Evolutionary conservation across 2,888 invertebrate species (phyloP).

Genomic region (Tineola bisselliella): DNA sequence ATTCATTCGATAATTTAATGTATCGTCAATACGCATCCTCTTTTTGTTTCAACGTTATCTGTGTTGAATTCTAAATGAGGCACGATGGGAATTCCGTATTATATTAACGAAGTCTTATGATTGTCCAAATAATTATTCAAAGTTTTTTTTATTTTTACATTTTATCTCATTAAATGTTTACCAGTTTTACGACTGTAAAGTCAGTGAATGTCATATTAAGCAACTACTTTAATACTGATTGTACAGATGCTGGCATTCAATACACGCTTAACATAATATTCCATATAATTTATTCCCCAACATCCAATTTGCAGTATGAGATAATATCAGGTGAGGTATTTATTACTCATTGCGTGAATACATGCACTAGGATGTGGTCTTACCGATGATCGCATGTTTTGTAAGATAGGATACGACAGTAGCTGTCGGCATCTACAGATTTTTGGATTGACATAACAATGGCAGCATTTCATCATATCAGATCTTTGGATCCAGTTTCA

Average conservation of each 20-base stretch:
- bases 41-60: slow-evolving; percentile 5
- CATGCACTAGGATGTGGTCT: background rate
- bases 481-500: slow-evolving; percentile 8
- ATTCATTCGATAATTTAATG: background rate
- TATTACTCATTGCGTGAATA: background rate
- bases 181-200: too few species aligned
- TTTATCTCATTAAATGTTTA: too few species aligned
- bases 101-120: background rate
- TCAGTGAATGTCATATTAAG: too few species aligned
- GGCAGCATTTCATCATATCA: slow-evolving; percentile 10
- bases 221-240: too few species aligned
- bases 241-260: too few species aligned
- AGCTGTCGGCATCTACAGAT: slow-evolving; percentile 6
- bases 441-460: slow-evolving; percentile 12
- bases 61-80: slow-evolving; percentile 2
- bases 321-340: too few species aligned
- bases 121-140: background rate
- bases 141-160: background rate
- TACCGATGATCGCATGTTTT: background rate
- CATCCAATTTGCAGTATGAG: too few species aligned
- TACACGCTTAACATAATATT: background rate
- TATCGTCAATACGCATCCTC: background rate
- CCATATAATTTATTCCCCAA: background rate
- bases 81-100: slow-evolving; percentile 3
- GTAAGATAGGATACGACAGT: background rate